A percentile compares a stretch with the other conserved stretches of the same genome.
Conservation (phyloP, 2,797 vertebrate species). For the Lophotriccus pileatus region DNA sequence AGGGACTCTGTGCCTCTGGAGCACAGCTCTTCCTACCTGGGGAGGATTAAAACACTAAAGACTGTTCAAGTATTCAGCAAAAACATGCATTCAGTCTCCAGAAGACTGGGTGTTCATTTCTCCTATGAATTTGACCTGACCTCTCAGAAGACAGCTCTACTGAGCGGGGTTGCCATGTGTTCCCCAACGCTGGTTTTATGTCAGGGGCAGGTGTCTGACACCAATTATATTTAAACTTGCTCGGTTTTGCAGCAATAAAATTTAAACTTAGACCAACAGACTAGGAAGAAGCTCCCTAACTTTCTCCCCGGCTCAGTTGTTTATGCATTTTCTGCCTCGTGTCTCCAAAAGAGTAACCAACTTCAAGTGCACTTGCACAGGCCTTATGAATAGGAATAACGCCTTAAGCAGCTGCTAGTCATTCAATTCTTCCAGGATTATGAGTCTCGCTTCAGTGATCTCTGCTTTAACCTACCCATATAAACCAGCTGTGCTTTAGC, state of each 20-base stretch:
- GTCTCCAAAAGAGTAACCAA: constrained; percentile 33
- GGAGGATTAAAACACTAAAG: not conserved
- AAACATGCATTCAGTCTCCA: not conserved
- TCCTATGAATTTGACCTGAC: not conserved
- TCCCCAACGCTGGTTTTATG: rapidly evolving
- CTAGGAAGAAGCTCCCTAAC: not conserved
- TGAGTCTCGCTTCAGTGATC: constrained; percentile 36
- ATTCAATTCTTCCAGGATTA: constrained; percentile 25
- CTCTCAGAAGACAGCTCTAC: not conserved
- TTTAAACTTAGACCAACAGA: not conserved
- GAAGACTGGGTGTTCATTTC: not conserved
- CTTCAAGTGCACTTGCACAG: constrained; percentile 34
- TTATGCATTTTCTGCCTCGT: constrained; percentile 6
- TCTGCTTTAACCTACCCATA: constrained; percentile 42
- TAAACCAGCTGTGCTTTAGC: constrained; percentile 36
- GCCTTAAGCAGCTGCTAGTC: constrained; percentile 52
- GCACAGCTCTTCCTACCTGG: not conserved
- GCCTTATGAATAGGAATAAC: constrained; percentile 15
- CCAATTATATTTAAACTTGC: not conserved
- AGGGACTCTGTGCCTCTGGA: rapidly evolving
- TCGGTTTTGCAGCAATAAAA: not conserved
- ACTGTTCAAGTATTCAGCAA: not conserved
- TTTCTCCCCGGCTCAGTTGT: not conserved
- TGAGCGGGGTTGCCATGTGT: rapidly evolving
- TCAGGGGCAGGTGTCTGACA: rapidly evolving